Percentiles rank a stretch among this genome's conserved stretches.
phyloP scores from a whole-genome alignment of 2,113 vertebrate species.

The Crotalus horridus region DNA sequence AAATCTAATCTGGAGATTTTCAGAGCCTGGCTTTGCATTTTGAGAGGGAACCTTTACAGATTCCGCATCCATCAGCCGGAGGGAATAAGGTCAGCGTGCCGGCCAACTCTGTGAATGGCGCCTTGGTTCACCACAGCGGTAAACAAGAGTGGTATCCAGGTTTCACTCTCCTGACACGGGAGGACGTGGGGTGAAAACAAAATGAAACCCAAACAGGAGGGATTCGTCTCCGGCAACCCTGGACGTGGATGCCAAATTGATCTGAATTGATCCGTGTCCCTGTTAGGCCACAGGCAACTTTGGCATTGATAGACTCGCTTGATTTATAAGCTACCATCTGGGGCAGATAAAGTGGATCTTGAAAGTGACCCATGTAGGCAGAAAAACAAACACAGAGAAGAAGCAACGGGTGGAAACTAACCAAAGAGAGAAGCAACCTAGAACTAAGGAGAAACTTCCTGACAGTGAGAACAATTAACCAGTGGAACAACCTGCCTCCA shows the following conservation, averaged over 20 bases:
- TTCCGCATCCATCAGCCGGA: background rate
- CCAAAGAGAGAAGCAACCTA: too few relatives aligned
- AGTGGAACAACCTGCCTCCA: too few relatives aligned
- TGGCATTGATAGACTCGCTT: background rate
- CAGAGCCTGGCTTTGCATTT: background rate
- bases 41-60: background rate
- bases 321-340: background rate
- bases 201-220: background rate
- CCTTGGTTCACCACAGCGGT: background rate
- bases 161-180: too few relatives aligned
- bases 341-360: background rate
- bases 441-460: too few relatives aligned
- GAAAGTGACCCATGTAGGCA: background rate
- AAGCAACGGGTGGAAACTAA: too few relatives aligned
- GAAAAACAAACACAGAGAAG: background rate
- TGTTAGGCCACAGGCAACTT: background rate
- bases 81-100: background rate
- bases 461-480: too few relatives aligned
- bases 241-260: background rate
- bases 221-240: background rate
- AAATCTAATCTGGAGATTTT: constrained; percentile 6
- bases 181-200: background rate
- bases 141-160: background rate
- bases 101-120: background rate
- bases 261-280: background rate